Conservation (phyloP, 2,888 invertebrate genomes). For the Rotaria socialis region DNA sequence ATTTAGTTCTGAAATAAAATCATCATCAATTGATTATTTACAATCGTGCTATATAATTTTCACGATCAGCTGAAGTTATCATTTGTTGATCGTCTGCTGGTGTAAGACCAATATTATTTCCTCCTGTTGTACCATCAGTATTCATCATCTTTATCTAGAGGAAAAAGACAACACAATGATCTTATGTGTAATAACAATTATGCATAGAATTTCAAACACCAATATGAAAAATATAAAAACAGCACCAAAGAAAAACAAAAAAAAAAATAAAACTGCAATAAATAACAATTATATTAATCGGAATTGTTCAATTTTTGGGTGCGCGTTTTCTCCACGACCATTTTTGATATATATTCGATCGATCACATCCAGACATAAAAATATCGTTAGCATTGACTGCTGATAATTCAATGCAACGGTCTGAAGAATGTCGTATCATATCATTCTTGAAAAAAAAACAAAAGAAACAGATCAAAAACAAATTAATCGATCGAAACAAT, state of each 20-base stretch:
- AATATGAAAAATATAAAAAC: neutral
- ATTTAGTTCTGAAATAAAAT: too few species aligned
- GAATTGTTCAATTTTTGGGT: neutral
- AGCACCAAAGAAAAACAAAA: neutral
- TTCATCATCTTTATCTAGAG: constrained; percentile 18
- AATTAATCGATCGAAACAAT: neutral
- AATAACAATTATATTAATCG: neutral
- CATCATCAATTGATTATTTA: neutral
- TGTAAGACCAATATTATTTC: neutral
- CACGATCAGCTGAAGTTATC: constrained; percentile 6
- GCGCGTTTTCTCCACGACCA: constrained; percentile 46
- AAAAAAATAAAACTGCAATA: neutral
- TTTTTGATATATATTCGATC: constrained; percentile 29
- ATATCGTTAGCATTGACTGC: constrained; percentile 7
- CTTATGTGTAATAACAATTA: neutral
- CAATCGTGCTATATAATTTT: constrained; percentile 12
- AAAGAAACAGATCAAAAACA: neutral
- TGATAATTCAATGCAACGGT: constrained; percentile 41
- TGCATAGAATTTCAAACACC: neutral
- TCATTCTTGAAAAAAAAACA: constrained; percentile 36
- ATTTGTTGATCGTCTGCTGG: constrained; percentile 26
- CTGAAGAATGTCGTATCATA: constrained; percentile 41
- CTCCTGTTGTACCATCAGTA: neutral
- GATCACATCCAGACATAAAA: constrained; percentile 39
- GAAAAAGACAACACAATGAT: neutral